These are phyloP conservation scores for Hemiprocne comata DNA, from an alignment of 2,113 vertebrate genomes.

Conservation along the genomic window DNA sequence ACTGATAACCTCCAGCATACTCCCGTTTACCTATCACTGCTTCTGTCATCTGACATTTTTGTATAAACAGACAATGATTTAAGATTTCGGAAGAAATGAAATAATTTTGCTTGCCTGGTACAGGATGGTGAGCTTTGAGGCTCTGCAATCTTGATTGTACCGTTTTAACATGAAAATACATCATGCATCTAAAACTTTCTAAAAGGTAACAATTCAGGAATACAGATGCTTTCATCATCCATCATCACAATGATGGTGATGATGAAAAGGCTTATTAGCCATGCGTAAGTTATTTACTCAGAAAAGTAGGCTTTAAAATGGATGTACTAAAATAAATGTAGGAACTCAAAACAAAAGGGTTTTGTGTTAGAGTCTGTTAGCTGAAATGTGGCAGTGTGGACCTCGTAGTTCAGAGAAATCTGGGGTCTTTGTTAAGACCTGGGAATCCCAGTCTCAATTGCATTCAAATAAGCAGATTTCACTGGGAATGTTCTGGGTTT, in stretches of 20 bases:
- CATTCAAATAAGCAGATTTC: background rate
- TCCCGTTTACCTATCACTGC: background rate
- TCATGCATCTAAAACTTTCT: background rate
- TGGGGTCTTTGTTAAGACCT: background rate
- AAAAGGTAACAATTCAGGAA: background rate
- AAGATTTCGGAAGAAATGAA: slow-evolving; percentile 16
- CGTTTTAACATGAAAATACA: background rate
- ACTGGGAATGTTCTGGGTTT: background rate
- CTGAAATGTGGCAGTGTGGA: background rate
- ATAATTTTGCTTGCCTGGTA: background rate
- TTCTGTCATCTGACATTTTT: slow-evolving; percentile 16
- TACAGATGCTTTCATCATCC: background rate
- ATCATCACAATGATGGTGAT: background rate
- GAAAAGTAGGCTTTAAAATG: background rate
- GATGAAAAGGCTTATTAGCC: background rate
- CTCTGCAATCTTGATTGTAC: background rate
- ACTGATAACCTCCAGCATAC: slow-evolving; percentile 9
- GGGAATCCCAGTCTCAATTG: background rate
- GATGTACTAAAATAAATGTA: background rate
- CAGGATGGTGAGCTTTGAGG: background rate
- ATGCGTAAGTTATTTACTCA: background rate
- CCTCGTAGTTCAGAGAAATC: background rate
- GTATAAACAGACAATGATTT: slow-evolving; percentile 9
- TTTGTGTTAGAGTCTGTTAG: background rate
- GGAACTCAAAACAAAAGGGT: background rate